phyloP scores from a whole-genome alignment of 2,113 vertebrate genomes.

The Nothoprocta perdicaria region DNA sequence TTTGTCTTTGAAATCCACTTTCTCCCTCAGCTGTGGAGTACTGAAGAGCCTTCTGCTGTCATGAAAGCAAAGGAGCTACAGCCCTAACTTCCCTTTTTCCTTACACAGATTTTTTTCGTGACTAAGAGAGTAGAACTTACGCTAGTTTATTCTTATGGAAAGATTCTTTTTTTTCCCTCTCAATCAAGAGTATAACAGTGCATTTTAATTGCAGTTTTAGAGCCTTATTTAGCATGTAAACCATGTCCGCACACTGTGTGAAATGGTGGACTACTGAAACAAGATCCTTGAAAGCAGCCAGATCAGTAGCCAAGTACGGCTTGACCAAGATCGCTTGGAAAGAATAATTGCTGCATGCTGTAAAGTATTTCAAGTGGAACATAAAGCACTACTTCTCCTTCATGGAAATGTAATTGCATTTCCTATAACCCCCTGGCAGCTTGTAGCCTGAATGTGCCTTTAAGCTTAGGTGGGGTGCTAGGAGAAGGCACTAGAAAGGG shows the following conservation, averaged over 20 bases:
- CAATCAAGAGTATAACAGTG: background rate
- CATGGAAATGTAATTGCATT: slow-evolving; percentile 14
- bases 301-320: background rate
- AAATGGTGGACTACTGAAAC: background rate
- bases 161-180: background rate
- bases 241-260: rapidly evolving
- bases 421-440: background rate
- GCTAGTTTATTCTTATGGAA: background rate
- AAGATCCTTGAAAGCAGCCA: background rate
- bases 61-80: background rate
- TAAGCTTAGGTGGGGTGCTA: background rate
- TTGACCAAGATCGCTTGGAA: slow-evolving; percentile 12
- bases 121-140: background rate
- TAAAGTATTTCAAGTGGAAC: slow-evolving; percentile 7
- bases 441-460: background rate
- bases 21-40: background rate
- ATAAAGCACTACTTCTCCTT: background rate
- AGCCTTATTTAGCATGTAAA: background rate
- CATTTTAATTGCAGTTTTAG: background rate
- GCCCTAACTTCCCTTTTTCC: background rate
- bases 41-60: background rate
- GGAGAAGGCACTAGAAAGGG: background rate
- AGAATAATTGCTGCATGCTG: background rate
- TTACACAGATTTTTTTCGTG: rapidly evolving
- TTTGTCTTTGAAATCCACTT: background rate